Evolutionary conservation across 92 coral and sea anemone species (phyloP), one percentile per base, ranked within the genome.

Genomic region (Parazoanthus swiftii): DNA sequence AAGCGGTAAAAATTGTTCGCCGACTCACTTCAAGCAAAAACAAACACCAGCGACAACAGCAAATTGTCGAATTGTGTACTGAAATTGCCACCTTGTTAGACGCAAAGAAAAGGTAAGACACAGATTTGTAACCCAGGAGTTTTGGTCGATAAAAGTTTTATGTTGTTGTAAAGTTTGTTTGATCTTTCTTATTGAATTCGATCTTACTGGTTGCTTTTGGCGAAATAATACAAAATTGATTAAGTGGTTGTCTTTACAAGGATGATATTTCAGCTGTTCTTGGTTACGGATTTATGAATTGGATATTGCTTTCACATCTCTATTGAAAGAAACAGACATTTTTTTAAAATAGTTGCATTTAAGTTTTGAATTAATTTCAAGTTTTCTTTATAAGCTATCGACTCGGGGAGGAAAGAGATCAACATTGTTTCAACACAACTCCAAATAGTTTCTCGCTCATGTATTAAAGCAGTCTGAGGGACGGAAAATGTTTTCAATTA

Each of bases 1-100:
- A 91, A 86, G 98, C 98, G 3, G 95, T 95, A 15, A 89, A 90
- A 16, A 92, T 94, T 26, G 95, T 95, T 42, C 89, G 92, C 51
- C 80, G 80, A 75, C 89, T 90, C 81, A 89, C 91, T 36, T 56
- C 75, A 70, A 89, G 78, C 18, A 90, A 80, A 38, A 81, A 86
- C 88, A 91, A 90, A 9, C 89, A 89, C 20, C 92, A 91, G 20
- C 80, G 87, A 21, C 85, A 92, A 50, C 91, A 91, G 50, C 90
- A 92, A 9, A 85, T 92, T 46, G 91, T 95, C n/a, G 92, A 93
- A 13, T 73, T 95, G 56, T 94, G 97, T 81, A 95, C 98, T 63
- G 98, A 95, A 20, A 92, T 94, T 26, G 96, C 98, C 13, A 88
- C 86, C 23, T 83, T 91, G 35, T 65, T 95, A 50, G 94, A 95